Evolutionary conservation across 2,113 vertebrate genomes (phyloP), one percentile per base, ranked within the genome.

Genomic region (Etheostoma cragini): DNA sequence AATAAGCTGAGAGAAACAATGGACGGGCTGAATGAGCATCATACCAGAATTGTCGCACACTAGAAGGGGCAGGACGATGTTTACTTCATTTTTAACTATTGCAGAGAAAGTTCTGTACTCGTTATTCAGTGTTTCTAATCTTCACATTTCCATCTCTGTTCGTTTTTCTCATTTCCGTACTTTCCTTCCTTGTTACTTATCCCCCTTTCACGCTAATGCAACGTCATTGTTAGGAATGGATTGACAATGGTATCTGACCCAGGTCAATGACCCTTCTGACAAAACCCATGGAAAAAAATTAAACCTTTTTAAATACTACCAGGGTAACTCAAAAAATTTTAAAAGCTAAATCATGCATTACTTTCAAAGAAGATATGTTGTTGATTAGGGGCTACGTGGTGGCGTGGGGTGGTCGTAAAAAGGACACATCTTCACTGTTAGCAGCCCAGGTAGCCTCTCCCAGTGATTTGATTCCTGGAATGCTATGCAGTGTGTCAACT

Each of bases 1-100:
- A 92, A 93, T 92, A 92, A 92, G 71, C 87, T 0, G 52, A 69
- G 79, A 67, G 87, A 91, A 93, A 92, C 91, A 92, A 93, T 92
- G 88, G 88, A 46, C 42, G 22, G 76, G 35, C 83, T 83, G 82
- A 92, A 80, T 78, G 78, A 89, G 83, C 88, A 82, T 88, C 88
- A 62, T 77, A 85, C 54, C 90, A 83, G 87, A 68, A 86, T 80
- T 90, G 88, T 88, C 86, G 24, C 49, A 63, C 76, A 75, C 69
- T 65, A 58, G 83, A 89, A 79, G 71, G 45, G 53, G 73, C 84
- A 86, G 84, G 82, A 93, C 91, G 83, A 74, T 78, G 21, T 54
- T 45, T 58, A 78, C 70, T 89, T 88, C 84, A 77, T 83, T 92
- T 83, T 87, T 81, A 82, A 17, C 83, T 72, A 63, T 33, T 83